Conservation (phyloP, 1,140 invertebrate genomes). For the Bombus balteatus region DNA sequence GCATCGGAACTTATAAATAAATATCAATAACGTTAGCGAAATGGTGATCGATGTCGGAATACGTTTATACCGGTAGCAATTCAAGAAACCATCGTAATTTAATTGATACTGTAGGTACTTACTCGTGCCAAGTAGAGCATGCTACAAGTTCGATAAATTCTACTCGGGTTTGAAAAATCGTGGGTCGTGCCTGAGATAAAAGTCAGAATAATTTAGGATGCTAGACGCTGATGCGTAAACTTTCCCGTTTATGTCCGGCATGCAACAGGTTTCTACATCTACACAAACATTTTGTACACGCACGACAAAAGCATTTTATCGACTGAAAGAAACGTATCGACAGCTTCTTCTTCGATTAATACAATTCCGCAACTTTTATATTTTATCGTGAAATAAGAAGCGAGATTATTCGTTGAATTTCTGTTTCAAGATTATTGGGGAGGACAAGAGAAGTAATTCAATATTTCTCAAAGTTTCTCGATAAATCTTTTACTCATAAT, state of each 20-base stretch:
- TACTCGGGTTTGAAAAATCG: neutral
- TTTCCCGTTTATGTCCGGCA: conserved; percentile 17
- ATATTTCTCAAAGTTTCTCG: neutral
- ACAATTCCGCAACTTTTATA: neutral
- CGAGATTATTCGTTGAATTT: too few relatives aligned
- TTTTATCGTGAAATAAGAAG: too few relatives aligned
- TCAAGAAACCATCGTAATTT: neutral
- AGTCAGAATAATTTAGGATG: conserved; percentile 34
- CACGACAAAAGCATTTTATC: neutral
- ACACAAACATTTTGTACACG: neutral
- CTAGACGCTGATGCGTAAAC: conserved; percentile 27
- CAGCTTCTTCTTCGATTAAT: neutral
- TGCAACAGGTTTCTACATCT: conserved; percentile 63
- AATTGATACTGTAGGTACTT: neutral
- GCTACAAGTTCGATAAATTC: conserved; percentile 13
- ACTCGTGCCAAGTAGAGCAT: neutral
- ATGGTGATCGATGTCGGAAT: neutral
- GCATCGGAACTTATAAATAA: neutral
- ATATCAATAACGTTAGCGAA: neutral
- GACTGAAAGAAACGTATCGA: too few relatives aligned
- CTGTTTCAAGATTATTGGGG: too few relatives aligned
- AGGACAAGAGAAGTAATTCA: too few relatives aligned
- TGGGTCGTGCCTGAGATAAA: neutral
- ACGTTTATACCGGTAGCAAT: neutral
- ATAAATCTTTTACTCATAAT: neutral